Evolutionary conservation across 2,888 invertebrate species (phyloP).

Genomic region (Sinodicranocentrus sp.): DNA sequence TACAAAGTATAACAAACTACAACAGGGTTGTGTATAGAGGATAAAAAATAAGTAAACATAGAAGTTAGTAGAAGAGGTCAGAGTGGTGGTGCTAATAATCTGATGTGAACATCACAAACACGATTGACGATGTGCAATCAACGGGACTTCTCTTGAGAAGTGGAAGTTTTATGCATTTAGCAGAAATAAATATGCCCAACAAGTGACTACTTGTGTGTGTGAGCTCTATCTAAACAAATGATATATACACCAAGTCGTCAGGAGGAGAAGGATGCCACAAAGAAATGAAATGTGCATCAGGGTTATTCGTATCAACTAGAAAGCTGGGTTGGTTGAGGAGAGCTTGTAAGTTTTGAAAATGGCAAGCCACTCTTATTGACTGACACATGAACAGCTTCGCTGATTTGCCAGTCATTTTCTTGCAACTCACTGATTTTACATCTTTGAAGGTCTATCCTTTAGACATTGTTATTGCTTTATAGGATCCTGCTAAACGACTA

Average conservation of each 20-base stretch:
- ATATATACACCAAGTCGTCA: conserved; percentile 36
- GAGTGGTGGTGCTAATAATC: conserved; percentile 59
- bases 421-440: conserved; percentile 6
- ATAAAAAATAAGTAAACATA: no score
- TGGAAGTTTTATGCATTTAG: conserved; percentile 56
- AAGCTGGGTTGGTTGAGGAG: background rate
- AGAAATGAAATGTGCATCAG: no score
- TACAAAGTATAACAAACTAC: no score
- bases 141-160: conserved; percentile 50
- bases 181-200: conserved; percentile 46
- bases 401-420: conserved; percentile 54
- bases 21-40: no score
- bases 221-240: conserved; percentile 37
- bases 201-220: conserved; percentile 28
- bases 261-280: no score
- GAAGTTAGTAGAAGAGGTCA: background rate
- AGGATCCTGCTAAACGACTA: conserved; percentile 68
- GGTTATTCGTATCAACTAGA: conserved; percentile 4
- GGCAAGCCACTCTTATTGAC: conserved; percentile 40
- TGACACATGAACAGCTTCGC: conserved; percentile 31
- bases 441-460: conserved; percentile 8
- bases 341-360: no score
- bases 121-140: conserved; percentile 40
- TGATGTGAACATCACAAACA: conserved; percentile 62
- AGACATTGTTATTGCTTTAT: conserved; percentile 26